Evolutionary conservation across 2,113 vertebrate genomes (phyloP).

Genomic region (Mastomys natalensis): DNA sequence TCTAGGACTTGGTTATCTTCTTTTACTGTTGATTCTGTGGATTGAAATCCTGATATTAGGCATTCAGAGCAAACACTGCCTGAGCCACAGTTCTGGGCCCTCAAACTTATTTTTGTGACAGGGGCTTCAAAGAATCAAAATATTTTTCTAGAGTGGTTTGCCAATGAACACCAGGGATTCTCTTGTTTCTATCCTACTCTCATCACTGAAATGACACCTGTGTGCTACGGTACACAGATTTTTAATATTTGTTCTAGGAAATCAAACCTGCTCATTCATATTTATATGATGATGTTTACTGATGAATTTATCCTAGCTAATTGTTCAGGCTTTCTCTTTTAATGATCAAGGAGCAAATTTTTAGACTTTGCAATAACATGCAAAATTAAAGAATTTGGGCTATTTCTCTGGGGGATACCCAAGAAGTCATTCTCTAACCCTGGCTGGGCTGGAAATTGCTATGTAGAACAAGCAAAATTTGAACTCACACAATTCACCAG

Average conservation of each 20-base stretch:
- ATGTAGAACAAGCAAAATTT: not conserved
- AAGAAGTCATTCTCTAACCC: not conserved
- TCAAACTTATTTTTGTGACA: not conserved
- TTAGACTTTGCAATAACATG: not conserved
- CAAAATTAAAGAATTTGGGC: not conserved
- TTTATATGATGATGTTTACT: not conserved
- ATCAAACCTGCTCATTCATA: not conserved
- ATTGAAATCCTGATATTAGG: not conserved
- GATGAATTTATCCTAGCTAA: not conserved
- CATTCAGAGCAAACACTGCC: too few relatives aligned
- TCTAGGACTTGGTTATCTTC: not conserved
- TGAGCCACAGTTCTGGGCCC: not conserved
- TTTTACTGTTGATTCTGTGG: not conserved
- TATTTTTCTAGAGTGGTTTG: not conserved
- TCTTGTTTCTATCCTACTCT: not conserved
- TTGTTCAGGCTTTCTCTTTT: not conserved
- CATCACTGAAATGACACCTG: not conserved
- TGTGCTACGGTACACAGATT: not conserved
- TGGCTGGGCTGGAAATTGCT: not conserved
- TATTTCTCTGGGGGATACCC: not conserved
- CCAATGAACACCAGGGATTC: too few relatives aligned
- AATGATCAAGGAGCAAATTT: not conserved
- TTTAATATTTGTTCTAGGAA: not conserved
- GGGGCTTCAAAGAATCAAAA: not conserved
- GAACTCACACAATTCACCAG: not conserved